Conservation (phyloP, 1,140 invertebrate genomes). For the Euwallacea similis region DNA sequence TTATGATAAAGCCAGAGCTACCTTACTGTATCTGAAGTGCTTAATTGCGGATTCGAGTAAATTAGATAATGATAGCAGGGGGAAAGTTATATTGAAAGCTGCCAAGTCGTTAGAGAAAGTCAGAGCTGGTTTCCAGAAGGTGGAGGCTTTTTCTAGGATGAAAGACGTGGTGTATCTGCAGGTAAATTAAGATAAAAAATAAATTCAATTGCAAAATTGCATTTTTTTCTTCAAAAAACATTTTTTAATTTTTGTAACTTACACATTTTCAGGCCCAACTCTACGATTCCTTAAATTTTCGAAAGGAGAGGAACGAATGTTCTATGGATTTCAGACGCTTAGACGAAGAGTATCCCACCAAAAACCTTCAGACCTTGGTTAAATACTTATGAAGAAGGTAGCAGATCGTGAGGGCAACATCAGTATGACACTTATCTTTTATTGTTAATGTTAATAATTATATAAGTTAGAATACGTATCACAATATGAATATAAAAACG, state of each 20-base stretch:
- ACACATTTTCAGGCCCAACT: slow-evolving; percentile 60
- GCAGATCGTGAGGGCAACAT: no score
- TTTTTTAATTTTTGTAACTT: no score
- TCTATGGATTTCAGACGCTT: slow-evolving; percentile 71
- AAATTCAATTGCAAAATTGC: not conserved
- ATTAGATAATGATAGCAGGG: slow-evolving; percentile 54
- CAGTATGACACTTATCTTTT: no score
- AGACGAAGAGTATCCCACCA: slow-evolving; percentile 65
- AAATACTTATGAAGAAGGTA: slow-evolving; percentile 38
- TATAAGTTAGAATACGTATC: slow-evolving; percentile 51
- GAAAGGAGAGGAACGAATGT: slow-evolving; percentile 69
- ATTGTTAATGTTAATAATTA: no score
- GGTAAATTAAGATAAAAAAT: slow-evolving; percentile 50
- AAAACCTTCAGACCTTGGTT: slow-evolving; percentile 47
- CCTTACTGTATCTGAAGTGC: slow-evolving; percentile 68
- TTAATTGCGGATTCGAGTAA: slow-evolving; percentile 63
- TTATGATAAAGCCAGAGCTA: slow-evolving; percentile 74
- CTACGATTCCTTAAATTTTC: slow-evolving; percentile 68
- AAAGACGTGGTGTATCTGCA: slow-evolving; percentile 72
- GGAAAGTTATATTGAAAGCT: slow-evolving; percentile 63
- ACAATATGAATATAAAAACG: slow-evolving; percentile 49
- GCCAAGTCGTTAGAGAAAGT: slow-evolving; percentile 67
- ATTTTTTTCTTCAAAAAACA: not conserved
- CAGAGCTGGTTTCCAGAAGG: slow-evolving; percentile 68
- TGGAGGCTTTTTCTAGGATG: slow-evolving; percentile 72